Conservation (phyloP, 2,113 vertebrate species). For the Galeopterus variegatus region DNA sequence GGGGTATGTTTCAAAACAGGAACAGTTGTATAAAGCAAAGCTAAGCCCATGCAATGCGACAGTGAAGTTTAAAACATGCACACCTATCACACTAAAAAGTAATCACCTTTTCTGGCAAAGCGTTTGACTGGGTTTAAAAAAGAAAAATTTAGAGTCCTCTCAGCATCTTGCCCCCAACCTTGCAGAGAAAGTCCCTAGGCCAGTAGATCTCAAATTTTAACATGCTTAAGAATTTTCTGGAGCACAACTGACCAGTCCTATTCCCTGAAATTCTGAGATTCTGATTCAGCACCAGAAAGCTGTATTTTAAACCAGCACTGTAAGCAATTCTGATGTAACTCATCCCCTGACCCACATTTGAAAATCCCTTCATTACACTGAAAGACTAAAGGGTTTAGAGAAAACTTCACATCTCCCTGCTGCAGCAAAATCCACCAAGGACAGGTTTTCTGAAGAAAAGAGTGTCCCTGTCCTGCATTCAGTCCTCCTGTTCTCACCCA, state of each 20-base stretch:
- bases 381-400: background rate
- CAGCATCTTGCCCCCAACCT: background rate
- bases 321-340: background rate
- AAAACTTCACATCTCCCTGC: background rate
- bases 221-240: constrained; percentile 40
- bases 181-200: background rate
- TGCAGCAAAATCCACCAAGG: background rate
- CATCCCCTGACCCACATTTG: constrained; percentile 48
- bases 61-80: background rate
- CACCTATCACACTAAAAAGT: background rate
- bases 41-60: background rate
- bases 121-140: background rate
- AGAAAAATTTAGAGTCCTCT: background rate
- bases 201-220: constrained; percentile 10
- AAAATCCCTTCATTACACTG: constrained; percentile 19
- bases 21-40: background rate
- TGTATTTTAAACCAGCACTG: constrained; percentile 12
- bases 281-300: constrained; percentile 19
- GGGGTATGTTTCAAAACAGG: background rate
- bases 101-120: background rate
- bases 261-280: constrained; percentile 29
- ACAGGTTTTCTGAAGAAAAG: background rate
- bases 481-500: background rate
- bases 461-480: background rate
- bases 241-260: background rate